Evolutionary conservation across 2,888 invertebrate species (phyloP).

Genomic region (Cryptocheilus praepositus): DNA sequence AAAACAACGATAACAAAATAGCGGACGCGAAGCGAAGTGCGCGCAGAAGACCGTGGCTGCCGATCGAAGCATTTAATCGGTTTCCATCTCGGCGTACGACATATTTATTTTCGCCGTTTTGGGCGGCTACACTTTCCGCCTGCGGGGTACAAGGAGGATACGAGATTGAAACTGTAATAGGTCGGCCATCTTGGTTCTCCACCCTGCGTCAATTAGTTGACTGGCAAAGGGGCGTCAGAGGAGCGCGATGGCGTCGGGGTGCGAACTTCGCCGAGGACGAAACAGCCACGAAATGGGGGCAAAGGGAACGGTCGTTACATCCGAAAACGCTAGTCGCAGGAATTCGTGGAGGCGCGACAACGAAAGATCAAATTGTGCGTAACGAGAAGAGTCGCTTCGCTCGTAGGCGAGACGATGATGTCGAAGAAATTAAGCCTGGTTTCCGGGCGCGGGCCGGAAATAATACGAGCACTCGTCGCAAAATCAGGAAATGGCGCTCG

Average conservation of each 20-base stretch:
- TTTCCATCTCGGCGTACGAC: slow-evolving; percentile 17
- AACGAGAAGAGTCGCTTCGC: not conserved
- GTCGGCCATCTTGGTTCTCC: slow-evolving; percentile 72
- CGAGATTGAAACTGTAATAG: slow-evolving; percentile 73
- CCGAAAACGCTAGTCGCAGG: not conserved
- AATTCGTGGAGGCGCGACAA: not conserved
- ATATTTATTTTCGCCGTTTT: slow-evolving; percentile 56
- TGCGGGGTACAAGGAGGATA: slow-evolving; percentile 42
- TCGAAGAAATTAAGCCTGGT: too few species aligned
- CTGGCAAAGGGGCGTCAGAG: slow-evolving; percentile 61
- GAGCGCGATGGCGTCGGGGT: slow-evolving; percentile 64
- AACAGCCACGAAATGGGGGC: not conserved
- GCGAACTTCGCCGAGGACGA: not conserved
- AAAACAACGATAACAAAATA: too few species aligned
- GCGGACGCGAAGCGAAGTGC: too few species aligned
- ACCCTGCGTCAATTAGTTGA: slow-evolving; percentile 70
- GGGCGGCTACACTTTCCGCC: slow-evolving; percentile 35
- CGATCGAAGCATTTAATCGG: slow-evolving; percentile 4
- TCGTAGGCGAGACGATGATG: not conserved
- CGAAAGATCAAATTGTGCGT: too few species aligned
- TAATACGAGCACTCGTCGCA: slow-evolving; percentile 47
- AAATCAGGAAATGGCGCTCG: slow-evolving; percentile 55
- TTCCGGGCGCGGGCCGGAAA: slow-evolving; percentile 46
- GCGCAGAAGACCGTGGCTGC: too few species aligned
- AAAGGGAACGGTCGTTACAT: too few species aligned